A percentile compares a stretch with the other conserved stretches of the same genome.
Evolutionary conservation across 2,888 invertebrate species (phyloP).

Genomic region (Eudasyphora cyanicolor): DNA sequence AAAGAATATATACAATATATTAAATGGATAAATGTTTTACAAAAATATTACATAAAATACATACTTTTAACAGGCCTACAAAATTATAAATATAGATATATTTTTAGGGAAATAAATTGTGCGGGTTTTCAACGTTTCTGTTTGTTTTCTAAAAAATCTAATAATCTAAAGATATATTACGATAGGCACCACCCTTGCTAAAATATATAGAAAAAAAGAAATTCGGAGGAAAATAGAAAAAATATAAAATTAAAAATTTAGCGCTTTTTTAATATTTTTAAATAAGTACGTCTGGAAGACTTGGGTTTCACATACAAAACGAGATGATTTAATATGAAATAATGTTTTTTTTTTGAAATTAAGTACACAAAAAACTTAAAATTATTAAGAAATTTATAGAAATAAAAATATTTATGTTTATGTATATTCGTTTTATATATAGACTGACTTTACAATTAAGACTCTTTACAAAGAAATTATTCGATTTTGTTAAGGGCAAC

Average conservation of each 20-base stretch:
- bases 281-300: conserved; percentile 18
- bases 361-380: conserved; percentile 12
- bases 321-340: conserved; percentile 39
- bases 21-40: conserved; percentile 20
- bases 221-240: conserved; percentile 48
- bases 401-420: conserved; percentile 9
- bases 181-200: conserved; percentile 77
- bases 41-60: conserved; percentile 49
- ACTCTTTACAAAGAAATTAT: conserved; percentile 37
- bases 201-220: conserved; percentile 68
- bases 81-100: conserved; percentile 27
- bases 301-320: conserved; percentile 6
- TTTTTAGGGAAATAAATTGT: conserved; percentile 19
- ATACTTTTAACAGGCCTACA: conserved; percentile 32
- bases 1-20: neutral
- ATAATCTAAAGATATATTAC: conserved; percentile 75
- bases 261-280: neutral
- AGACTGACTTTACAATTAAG: conserved; percentile 46
- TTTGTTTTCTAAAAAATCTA: conserved; percentile 74
- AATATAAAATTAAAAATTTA: conserved; percentile 7
- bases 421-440: conserved; percentile 29
- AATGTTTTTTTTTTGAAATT: conserved; percentile 14
- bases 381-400: conserved; percentile 3
- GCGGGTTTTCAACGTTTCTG: no score
- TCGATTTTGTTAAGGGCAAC: neutral